Base-by-base conservation (phyloP, 2,797 vertebrate genomes). In the Rhinophrynus dorsalis region DNA sequence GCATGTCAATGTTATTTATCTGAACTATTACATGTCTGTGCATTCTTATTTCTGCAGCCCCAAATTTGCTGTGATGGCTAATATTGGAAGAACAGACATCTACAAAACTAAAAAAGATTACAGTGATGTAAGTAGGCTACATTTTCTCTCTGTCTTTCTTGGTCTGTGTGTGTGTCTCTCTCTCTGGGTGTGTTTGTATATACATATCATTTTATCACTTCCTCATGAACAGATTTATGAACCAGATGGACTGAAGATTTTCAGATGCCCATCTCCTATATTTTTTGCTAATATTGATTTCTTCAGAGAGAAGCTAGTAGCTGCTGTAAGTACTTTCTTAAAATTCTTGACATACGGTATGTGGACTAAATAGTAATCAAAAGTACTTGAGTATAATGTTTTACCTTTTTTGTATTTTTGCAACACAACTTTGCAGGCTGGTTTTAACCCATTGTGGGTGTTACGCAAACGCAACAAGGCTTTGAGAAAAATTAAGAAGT, bases 51-150 rank as follows among this genome's bases (percentile, higher is more conserved):
- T 47, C 6, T 78, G 6, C 82, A 99, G 96, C 59, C 95, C 96
- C 51, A 94, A 92, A 73, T 99, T 93, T 83, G 85, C 89, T 7
- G 75, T 92, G 35, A 80, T 98, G 76, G 96, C 93, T 61, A 98
- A 96, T 24, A 85, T 98, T 70, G 81, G 78, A 51, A 93, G 92
- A 68, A 99, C 92, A 0, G 90, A 99, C 63, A 92, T 99, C 88
- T 99, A 99, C 86, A 95, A 88, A 81, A 95, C 97, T 82, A 92
- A 83, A 74, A 99, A 99, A 77, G 93, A 96, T 82, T 96, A 94
- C 32, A 32, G 72, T 0, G 83, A 87, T 0, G 97, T 98, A 90
- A 94, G 95, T 61, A 0, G 2, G 73, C 58, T 57, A 47, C 29
- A 48, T 29, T 59, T 44, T 42, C 5, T 42, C 5, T 42, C 38